Evolutionary conservation across 2,888 invertebrate genomes (phyloP).

Genomic region (Ischnura elegans): DNA sequence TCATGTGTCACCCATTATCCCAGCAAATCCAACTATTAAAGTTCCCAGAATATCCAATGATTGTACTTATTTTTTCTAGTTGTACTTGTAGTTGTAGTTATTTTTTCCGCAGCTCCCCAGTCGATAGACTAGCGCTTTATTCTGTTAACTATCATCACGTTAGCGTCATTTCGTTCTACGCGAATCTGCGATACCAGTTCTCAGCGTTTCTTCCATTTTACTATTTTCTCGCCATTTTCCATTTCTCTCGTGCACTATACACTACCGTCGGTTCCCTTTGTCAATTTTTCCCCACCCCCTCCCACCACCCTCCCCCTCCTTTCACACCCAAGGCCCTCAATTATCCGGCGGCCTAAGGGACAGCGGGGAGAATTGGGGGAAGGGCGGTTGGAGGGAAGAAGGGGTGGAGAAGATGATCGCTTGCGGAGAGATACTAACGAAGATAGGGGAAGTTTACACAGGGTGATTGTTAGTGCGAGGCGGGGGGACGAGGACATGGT

Average conservation of each 20-base stretch:
- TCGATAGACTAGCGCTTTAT: too few species aligned
- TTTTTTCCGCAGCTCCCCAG: too few species aligned
- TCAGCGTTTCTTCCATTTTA: neutral
- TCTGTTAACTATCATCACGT: too few species aligned
- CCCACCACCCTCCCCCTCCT: neutral
- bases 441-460: conserved; percentile 57
- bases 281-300: neutral
- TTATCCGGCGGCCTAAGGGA: conserved; percentile 22
- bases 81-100: too few species aligned
- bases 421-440: conserved; percentile 54
- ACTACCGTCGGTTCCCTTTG: neutral
- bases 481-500: neutral
- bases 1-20: too few species aligned
- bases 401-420: conserved; percentile 45
- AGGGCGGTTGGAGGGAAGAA: neutral
- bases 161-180: too few species aligned
- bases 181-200: too few species aligned
- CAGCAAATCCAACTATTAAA: too few species aligned
- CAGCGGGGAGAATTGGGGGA: neutral
- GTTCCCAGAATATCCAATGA: too few species aligned
- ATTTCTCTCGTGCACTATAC: neutral
- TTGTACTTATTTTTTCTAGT: too few species aligned
- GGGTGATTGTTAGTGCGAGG: conserved; percentile 43
- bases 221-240: neutral
- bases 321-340: conserved; percentile 58